Evolutionary conservation across 1,140 invertebrate genomes (phyloP).

Genomic region (Pseudomyrmex gracilis): DNA sequence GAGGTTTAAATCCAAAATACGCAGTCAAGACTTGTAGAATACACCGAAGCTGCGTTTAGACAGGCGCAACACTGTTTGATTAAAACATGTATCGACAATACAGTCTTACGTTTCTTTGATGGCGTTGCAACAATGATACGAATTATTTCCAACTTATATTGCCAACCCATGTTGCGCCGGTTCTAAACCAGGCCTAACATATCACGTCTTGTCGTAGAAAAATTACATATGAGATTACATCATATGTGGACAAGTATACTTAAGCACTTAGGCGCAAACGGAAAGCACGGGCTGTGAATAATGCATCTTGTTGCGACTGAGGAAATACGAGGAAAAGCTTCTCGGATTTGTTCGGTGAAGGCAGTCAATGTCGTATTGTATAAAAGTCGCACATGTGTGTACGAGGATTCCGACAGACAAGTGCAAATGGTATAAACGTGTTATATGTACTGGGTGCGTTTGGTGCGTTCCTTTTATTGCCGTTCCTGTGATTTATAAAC

Average conservation of each 20-base stretch:
- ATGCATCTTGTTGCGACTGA: slow-evolving; percentile 54
- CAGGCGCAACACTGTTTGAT: too few relatives aligned
- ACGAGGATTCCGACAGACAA: neutral
- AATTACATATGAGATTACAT: neutral
- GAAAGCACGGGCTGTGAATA: slow-evolving; percentile 73
- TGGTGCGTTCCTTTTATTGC: slow-evolving; percentile 47
- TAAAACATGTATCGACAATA: too few relatives aligned
- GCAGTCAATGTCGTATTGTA: neutral
- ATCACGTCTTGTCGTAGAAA: slow-evolving; percentile 63
- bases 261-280: slow-evolving; percentile 63
- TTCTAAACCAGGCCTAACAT: slow-evolving; percentile 49
- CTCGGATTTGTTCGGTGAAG: neutral
- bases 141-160: too few relatives aligned
- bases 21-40: slow-evolving; percentile 28
- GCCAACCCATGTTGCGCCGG: too few relatives aligned
- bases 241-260: slow-evolving; percentile 59
- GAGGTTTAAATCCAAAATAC: neutral
- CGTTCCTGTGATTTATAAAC: slow-evolving; percentile 56
- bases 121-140: too few relatives aligned
- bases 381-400: neutral
- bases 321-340: neutral
- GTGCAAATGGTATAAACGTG: neutral
- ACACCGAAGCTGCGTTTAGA: neutral
- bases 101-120: too few relatives aligned
- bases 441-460: neutral